phyloP scores from a whole-genome alignment of 2,113 vertebrate species.

The Lepidothrix coronata region DNA sequence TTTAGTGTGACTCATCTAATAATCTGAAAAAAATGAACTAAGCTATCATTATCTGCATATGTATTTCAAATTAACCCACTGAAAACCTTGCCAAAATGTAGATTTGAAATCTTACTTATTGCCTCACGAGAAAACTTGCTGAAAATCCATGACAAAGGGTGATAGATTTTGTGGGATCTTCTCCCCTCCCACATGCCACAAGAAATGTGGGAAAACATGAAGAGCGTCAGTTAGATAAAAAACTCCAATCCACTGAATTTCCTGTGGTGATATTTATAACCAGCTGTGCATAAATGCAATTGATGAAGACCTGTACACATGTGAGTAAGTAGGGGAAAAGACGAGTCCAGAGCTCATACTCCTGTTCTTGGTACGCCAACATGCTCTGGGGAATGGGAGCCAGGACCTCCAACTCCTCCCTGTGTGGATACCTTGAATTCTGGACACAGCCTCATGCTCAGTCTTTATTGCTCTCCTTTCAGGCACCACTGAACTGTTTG shows the following conservation, averaged over 20 bases:
- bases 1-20: background rate
- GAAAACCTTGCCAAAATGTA: background rate
- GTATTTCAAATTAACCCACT: background rate
- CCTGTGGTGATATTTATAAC: background rate
- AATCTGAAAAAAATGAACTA: background rate
- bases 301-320: background rate
- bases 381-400: background rate
- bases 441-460: background rate
- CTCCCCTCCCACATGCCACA: fast-evolving
- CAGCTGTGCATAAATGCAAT: background rate
- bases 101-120: background rate
- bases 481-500: background rate
- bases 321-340: background rate
- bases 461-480: background rate
- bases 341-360: background rate
- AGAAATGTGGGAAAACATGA: background rate
- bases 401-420: background rate
- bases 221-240: background rate
- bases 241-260: background rate
- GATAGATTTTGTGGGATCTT: background rate
- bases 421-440: fast-evolving
- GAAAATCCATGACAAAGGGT: background rate
- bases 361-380: background rate
- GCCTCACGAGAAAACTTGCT: background rate
- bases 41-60: background rate